These are phyloP conservation scores for Heterotis niloticus DNA, from an alignment of 2,113 vertebrate species.

Conservation along the genomic window DNA sequence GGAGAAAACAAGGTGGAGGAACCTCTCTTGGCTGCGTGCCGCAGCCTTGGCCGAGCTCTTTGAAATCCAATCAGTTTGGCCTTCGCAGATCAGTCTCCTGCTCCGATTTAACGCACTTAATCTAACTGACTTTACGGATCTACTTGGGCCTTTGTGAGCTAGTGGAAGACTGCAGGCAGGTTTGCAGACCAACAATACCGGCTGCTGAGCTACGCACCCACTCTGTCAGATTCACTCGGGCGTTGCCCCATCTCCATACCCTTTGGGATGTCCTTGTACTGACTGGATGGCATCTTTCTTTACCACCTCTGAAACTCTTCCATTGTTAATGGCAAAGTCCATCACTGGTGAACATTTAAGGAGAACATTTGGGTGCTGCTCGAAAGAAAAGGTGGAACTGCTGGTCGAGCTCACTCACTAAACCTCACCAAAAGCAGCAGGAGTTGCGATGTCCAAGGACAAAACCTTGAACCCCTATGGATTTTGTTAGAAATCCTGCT, in stretches of 20 bases:
- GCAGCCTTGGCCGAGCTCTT: slow-evolving; percentile 62
- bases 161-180: slow-evolving; percentile 23
- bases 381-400: no score
- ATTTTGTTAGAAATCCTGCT: no score
- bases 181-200: slow-evolving; percentile 47
- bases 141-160: slow-evolving; percentile 33
- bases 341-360: no score
- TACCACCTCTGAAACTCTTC: not conserved
- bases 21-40: slow-evolving; percentile 64
- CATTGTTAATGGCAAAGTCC: not conserved
- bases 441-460: no score
- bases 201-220: slow-evolving; percentile 43
- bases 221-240: not conserved
- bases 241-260: not conserved
- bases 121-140: slow-evolving; percentile 44
- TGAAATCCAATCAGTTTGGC: slow-evolving; percentile 69
- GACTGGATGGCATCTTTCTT: not conserved
- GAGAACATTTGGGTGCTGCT: no score
- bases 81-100: slow-evolving; percentile 62
- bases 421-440: no score
- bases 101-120: slow-evolving; percentile 33
- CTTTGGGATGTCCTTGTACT: not conserved
- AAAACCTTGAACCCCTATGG: no score
- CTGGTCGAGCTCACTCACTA: no score
- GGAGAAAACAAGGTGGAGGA: slow-evolving; percentile 46